These are phyloP conservation scores for Brienomyrus longianalis DNA, from an alignment of 2,113 vertebrate species.

Conservation along the genomic window DNA sequence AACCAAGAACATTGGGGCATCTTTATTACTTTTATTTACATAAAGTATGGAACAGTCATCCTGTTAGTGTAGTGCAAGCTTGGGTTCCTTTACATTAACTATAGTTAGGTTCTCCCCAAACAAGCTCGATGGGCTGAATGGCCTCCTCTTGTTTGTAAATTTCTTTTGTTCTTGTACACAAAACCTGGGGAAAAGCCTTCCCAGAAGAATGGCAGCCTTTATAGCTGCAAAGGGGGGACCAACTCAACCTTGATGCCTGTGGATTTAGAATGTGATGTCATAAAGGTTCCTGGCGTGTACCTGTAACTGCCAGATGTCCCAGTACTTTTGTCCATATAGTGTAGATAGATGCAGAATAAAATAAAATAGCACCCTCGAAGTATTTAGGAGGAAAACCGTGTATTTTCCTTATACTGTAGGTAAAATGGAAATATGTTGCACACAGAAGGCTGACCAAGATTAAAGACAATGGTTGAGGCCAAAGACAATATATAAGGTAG, in stretches of 20 bases:
- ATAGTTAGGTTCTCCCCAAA: no score
- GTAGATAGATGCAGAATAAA: background rate
- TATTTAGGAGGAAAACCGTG: background rate
- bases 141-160: background rate
- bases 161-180: background rate
- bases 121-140: no score
- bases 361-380: background rate
- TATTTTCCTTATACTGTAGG: background rate
- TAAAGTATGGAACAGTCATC: no score
- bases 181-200: background rate
- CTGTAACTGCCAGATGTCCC: background rate
- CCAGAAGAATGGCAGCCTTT: background rate
- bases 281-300: background rate
- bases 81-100: no score
- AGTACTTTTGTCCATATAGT: background rate
- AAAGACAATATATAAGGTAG: background rate
- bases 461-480: background rate
- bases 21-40: no score
- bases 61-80: no score
- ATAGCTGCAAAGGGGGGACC: background rate
- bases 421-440: background rate
- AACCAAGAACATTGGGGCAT: no score
- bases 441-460: background rate
- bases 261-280: background rate
- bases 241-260: background rate